Percentiles rank a stretch among this genome's conserved stretches.
Evolutionary conservation across 2,888 invertebrate species (phyloP).

Genomic region (Cosmia trapezina): DNA sequence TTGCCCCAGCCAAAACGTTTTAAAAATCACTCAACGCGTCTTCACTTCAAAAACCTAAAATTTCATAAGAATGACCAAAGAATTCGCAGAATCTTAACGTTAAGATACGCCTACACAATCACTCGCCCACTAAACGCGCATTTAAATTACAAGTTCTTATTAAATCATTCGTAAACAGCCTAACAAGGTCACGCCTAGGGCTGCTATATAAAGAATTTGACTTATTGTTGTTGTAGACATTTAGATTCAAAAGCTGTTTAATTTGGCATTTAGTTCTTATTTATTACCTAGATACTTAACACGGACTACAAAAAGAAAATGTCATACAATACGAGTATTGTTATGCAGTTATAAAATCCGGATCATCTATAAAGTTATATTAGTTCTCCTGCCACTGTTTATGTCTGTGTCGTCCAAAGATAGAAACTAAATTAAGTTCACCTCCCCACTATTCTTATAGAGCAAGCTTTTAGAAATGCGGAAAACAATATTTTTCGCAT

Average conservation of each 20-base stretch:
- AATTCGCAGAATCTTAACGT: constrained; percentile 26
- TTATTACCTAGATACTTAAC: no score
- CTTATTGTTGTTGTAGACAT: neutral
- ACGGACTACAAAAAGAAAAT: neutral
- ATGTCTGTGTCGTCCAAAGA: neutral
- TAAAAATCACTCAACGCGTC: no score
- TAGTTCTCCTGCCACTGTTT: neutral
- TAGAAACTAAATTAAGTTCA: neutral
- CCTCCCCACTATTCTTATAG: neutral
- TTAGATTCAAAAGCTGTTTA: neutral
- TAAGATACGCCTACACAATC: constrained; percentile 3
- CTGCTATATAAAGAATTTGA: neutral
- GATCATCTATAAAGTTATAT: neutral
- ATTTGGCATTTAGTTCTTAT: neutral
- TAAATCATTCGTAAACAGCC: constrained; percentile 21
- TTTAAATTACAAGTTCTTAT: constrained; percentile 29
- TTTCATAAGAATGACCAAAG: neutral
- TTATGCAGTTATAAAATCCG: neutral
- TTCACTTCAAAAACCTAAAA: no score
- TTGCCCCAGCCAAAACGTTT: no score
- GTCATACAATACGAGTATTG: neutral
- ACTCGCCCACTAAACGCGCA: constrained; percentile 16
- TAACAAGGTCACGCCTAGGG: constrained; percentile 15
- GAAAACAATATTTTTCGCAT: neutral
- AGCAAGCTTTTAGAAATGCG: neutral